Conservation (phyloP, 2,113 vertebrate species). For the Dendropsophus ebraccatus region DNA sequence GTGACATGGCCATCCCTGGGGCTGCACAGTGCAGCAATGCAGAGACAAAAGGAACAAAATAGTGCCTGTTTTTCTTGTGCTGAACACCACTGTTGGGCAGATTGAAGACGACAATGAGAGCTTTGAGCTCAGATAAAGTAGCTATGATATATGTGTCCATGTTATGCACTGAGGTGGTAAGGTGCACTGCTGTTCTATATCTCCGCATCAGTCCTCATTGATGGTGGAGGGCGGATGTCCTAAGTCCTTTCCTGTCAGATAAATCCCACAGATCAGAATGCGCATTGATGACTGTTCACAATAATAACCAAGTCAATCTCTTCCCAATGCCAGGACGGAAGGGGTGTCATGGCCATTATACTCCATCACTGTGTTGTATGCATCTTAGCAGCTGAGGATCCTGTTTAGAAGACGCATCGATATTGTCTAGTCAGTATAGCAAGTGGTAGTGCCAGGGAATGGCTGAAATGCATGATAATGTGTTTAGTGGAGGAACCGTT, state of each 20-base stretch:
- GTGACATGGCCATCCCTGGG: slow-evolving; percentile 50
- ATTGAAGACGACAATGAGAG: slow-evolving; percentile 43
- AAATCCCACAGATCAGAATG: slow-evolving; percentile 1
- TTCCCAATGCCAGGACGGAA: background rate
- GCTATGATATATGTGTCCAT: slow-evolving; percentile 17
- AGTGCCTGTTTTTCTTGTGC: slow-evolving; percentile 36
- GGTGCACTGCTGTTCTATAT: background rate
- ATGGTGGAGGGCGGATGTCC: slow-evolving; percentile 2
- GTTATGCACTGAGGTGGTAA: slow-evolving; percentile 4
- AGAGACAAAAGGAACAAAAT: slow-evolving; percentile 54
- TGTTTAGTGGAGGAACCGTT: slow-evolving; percentile 30
- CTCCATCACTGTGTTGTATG: slow-evolving; percentile 2
- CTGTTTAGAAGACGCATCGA: slow-evolving; percentile 28
- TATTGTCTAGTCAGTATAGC: slow-evolving; percentile 34
- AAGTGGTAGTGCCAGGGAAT: slow-evolving; percentile 14
- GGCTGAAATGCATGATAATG: slow-evolving; percentile 44
- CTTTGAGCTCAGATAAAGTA: background rate
- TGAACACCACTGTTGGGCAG: slow-evolving; percentile 31
- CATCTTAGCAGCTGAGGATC: background rate
- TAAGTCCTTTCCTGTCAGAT: slow-evolving; percentile 17
- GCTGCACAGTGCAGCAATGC: slow-evolving; percentile 53
- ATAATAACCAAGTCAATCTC: slow-evolving; percentile 27
- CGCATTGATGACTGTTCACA: slow-evolving; percentile 1
- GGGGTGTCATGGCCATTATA: background rate
- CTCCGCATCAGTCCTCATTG: slow-evolving; percentile 20